phyloP scores from a whole-genome alignment of 1,140 invertebrate species.

The Calliopsis andreniformis region DNA sequence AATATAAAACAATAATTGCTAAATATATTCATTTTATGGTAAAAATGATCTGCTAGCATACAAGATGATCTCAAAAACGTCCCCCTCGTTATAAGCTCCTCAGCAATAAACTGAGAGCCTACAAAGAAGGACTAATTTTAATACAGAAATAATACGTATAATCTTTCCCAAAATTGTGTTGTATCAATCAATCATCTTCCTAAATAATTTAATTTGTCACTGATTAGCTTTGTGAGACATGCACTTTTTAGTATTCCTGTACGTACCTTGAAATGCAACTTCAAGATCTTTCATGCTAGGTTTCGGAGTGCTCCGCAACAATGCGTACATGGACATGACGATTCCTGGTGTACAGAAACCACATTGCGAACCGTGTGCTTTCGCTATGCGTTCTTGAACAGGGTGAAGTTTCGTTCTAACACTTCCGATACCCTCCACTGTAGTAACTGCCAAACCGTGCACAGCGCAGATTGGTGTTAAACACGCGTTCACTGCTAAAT shows the following conservation, averaged over 20 bases:
- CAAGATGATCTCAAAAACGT: too few species aligned
- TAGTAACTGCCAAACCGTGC: slow-evolving; percentile 93
- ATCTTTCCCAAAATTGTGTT: too few species aligned
- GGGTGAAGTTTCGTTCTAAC: slow-evolving; percentile 88
- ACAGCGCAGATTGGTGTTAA: slow-evolving; percentile 91
- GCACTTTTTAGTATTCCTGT: too few species aligned
- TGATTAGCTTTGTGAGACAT: neutral
- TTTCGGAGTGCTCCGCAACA: slow-evolving; percentile 86
- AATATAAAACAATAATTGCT: too few species aligned
- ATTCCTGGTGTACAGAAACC: slow-evolving; percentile 96
- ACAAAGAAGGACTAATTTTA: too few species aligned
- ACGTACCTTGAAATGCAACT: slow-evolving; percentile 88
- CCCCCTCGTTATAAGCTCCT: too few species aligned
- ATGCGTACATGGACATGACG: slow-evolving; percentile 96
- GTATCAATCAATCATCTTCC: too few species aligned
- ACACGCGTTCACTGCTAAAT: slow-evolving; percentile 94
- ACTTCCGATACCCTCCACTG: slow-evolving; percentile 93
- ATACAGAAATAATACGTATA: too few species aligned
- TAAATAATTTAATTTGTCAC: too few species aligned
- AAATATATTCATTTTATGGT: too few species aligned
- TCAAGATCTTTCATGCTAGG: slow-evolving; percentile 89
- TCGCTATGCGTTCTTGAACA: slow-evolving; percentile 92
- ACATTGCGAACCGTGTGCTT: slow-evolving; percentile 94
- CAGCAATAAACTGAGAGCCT: too few species aligned
- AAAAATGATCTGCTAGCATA: too few species aligned